A percentile compares a stretch with the other conserved stretches of the same genome.
Conservation (phyloP, 2,113 vertebrate species). For the human (Homo sapiens) region DNA sequence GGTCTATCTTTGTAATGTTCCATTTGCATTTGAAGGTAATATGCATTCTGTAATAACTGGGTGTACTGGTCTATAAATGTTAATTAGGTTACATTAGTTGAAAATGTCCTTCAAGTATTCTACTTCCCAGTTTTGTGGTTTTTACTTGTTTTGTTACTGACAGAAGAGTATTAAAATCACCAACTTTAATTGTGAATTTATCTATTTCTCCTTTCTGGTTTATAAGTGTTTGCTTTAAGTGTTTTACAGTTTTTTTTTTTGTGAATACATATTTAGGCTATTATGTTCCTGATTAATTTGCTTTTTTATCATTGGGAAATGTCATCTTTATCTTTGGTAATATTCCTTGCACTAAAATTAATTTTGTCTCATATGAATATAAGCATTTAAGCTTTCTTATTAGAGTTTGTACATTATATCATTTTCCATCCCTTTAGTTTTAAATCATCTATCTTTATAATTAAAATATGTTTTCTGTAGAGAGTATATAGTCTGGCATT, state of each 20-base stretch:
- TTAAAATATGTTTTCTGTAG: background rate
- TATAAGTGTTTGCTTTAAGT: background rate
- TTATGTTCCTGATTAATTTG: background rate
- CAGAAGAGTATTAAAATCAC: background rate
- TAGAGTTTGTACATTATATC: background rate
- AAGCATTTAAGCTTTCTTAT: background rate
- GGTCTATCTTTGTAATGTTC: background rate
- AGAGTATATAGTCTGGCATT: background rate
- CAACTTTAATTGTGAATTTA: background rate
- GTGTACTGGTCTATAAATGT: background rate
- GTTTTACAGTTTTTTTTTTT: background rate
- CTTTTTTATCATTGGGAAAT: background rate
- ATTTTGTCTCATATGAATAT: background rate
- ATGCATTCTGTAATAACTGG: background rate
- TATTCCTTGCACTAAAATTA: background rate
- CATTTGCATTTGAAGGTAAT: background rate
- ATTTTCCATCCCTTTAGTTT: background rate
- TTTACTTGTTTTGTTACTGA: background rate
- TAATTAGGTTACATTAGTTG: conserved; percentile 13
- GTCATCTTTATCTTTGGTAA: background rate
- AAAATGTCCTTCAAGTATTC: background rate
- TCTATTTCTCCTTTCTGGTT: background rate
- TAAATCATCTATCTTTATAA: background rate
- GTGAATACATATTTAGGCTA: background rate
- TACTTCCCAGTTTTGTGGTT: background rate